Conservation (phyloP, 1,140 invertebrate species). For the Bicyclus anynana region DNA sequence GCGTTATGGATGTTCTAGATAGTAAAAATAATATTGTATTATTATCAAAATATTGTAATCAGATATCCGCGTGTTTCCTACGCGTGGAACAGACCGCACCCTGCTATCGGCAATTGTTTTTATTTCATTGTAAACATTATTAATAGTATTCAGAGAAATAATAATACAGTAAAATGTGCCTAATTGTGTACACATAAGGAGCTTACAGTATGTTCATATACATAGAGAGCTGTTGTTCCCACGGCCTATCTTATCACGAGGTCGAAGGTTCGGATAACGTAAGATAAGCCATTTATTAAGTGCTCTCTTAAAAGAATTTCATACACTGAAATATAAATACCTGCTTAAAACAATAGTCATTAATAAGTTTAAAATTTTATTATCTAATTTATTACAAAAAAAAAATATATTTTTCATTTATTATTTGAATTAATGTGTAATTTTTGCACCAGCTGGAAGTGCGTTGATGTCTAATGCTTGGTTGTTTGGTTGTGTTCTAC, state of each 20-base stretch:
- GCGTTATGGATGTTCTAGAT: conserved; percentile 20
- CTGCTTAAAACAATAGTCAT: no score
- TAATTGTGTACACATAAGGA: conserved; percentile 5
- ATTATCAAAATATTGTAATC: conserved; percentile 20
- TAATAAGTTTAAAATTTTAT: no score
- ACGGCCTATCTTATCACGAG: conserved; percentile 23
- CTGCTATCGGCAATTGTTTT: neutral
- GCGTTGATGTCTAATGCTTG: neutral
- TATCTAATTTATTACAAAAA: neutral
- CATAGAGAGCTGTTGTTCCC: conserved; percentile 16
- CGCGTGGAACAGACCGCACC: neutral
- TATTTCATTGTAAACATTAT: neutral
- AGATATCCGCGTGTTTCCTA: conserved; percentile 7
- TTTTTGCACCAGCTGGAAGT: neutral
- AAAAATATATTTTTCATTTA: no score
- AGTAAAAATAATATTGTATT: conserved; percentile 14
- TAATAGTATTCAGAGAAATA: neutral
- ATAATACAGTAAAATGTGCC: neutral
- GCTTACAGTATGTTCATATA: neutral
- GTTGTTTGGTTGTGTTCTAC: no score
- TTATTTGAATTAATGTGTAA: neutral
- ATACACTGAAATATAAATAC: neutral
- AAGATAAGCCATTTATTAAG: neutral
- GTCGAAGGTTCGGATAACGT: conserved; percentile 16
- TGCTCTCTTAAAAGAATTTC: neutral